Base-by-base conservation (phyloP, 2,888 invertebrate genomes). In the Iphiclides podalirius region DNA sequence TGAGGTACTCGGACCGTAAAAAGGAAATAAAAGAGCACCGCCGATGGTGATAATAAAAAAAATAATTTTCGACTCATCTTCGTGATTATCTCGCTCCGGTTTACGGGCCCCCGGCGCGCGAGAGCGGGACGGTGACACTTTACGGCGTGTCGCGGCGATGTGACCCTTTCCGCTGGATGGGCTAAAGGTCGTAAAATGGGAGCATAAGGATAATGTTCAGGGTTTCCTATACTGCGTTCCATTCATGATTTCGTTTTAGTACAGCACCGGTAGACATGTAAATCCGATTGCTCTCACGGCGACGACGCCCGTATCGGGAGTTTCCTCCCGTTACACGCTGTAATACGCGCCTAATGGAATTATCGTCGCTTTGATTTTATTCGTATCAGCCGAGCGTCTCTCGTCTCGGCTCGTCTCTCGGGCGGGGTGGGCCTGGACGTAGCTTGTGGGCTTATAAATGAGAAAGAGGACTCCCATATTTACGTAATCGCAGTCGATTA, bases 11-110 rank as follows among this genome's bases (percentile, higher is more conserved):
- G 84, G 87, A 86, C 86, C 88, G 86, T 89, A 89, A 89, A 89
- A 89, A 89, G 83, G 89, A 88, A 89, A 89, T 89, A 89, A 89
- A 89, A 89, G 87, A 85, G 89, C 88, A 86, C 88, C 88, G 86
- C 89, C 87, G 88, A 85, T 88, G 87, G 89, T 84, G 89, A 86
- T 88, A 88, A 88, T 88, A 88, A 88, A 88, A 88, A 88, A 87
- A 88, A 88, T 84, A 87, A 87, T 86, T 87, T 86, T 87, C 88
- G 84, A 84, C 88, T 88, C 88, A 87, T 88, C 86, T 84, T 79
- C 76, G 76, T 79, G 82, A 84, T 82, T 82, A 81, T 87, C 87
- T 80, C 87, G 70, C 79, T 87, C 84, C 59, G 66, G 68, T 81
- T 82, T 80, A 82, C 70, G 82, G 67, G 75, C 55, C 54, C 36